Evolutionary conservation across 2,113 vertebrate species (phyloP).

Genomic region (Crotophaga sulcirostris): DNA sequence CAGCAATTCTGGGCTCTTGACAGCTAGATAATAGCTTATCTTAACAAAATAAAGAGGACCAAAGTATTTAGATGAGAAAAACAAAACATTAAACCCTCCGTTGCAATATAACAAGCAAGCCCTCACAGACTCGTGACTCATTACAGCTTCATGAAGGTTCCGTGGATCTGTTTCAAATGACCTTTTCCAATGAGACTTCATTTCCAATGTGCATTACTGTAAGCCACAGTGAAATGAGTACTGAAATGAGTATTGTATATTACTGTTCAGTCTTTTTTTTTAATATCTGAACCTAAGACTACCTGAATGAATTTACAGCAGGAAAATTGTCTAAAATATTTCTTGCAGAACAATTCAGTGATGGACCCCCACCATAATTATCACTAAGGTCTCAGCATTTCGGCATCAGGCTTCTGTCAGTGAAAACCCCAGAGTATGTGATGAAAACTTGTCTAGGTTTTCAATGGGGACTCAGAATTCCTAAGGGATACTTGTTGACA

Average conservation of each 20-base stretch:
- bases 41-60: conserved; percentile 63
- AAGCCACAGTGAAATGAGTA: conserved; percentile 48
- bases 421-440: neutral
- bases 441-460: neutral
- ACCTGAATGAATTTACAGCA: conserved; percentile 14
- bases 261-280: neutral
- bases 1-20: conserved; percentile 45
- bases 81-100: conserved; percentile 57
- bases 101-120: conserved; percentile 31
- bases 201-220: conserved; percentile 54
- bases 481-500: neutral
- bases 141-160: conserved; percentile 53
- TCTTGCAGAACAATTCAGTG: neutral
- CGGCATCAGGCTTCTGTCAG: neutral
- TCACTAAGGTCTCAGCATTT: neutral
- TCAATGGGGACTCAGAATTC: neutral
- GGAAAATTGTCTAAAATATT: neutral
- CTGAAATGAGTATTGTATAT: conserved; percentile 24
- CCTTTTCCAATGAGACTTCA: conserved; percentile 66
- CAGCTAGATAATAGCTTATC: conserved; percentile 64
- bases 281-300: neutral
- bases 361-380: neutral
- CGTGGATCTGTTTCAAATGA: conserved; percentile 38
- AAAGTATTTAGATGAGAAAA: conserved; percentile 48
- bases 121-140: conserved; percentile 46